Conservation (phyloP, 2,113 vertebrate genomes). For the Sclerurus mexicanus region DNA sequence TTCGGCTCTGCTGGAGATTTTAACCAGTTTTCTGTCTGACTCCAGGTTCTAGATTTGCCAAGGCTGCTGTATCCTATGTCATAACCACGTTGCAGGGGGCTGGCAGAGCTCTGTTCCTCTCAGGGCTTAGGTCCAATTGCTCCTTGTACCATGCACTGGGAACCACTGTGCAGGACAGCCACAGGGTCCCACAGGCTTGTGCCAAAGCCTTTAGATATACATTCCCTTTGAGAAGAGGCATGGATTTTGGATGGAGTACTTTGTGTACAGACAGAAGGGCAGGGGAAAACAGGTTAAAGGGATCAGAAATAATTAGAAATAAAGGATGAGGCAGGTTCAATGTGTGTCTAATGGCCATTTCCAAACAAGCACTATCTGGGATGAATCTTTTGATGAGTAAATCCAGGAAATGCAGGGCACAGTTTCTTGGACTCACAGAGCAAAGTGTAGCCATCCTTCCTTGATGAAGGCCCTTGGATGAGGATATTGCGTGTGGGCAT, state of each 20-base stretch:
- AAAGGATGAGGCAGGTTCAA: neutral
- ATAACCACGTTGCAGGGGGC: rapidly evolving
- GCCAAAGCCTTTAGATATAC: neutral
- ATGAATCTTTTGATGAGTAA: neutral
- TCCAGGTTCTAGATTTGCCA: neutral
- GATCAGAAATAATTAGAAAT: neutral
- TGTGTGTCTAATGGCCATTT: neutral
- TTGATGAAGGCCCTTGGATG: rapidly evolving
- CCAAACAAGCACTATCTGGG: neutral
- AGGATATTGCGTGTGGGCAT: neutral
- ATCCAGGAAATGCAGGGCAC: neutral
- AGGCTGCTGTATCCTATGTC: neutral
- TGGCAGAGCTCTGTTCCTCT: neutral
- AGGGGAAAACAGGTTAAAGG: neutral
- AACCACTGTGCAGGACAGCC: neutral
- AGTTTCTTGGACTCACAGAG: neutral
- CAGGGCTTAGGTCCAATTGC: rapidly evolving
- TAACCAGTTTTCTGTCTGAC: neutral
- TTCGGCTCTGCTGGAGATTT: neutral
- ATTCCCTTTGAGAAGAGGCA: neutral
- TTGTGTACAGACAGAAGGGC: neutral
- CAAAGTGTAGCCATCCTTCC: neutral
- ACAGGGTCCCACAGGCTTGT: rapidly evolving
- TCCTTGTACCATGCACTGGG: rapidly evolving
- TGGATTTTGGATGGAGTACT: neutral